A percentile compares a stretch with the other conserved stretches of the same genome.
These are phyloP conservation scores for Phoxinus dragarum DNA, from an alignment of 2,797 vertebrate genomes.

Conservation along the genomic window DNA sequence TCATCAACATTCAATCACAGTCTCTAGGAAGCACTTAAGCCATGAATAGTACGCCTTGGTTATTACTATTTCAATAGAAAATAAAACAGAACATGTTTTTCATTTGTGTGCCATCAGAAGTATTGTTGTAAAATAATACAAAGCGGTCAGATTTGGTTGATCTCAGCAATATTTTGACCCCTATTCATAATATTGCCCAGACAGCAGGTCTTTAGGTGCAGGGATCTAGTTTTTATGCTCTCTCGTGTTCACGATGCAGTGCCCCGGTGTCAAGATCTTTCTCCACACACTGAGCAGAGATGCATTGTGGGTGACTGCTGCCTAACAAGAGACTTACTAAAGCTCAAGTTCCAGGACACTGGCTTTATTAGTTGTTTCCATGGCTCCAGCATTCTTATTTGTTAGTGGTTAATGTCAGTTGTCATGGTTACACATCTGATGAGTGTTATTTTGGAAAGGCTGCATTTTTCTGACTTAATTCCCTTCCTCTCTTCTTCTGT, in stretches of 20 bases:
- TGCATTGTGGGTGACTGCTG: slow-evolving; percentile 14
- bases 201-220: slow-evolving; percentile 26
- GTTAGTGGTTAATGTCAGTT: slow-evolving; percentile 50
- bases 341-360: slow-evolving; percentile 33
- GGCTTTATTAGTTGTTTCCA: slow-evolving; percentile 41
- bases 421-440: slow-evolving; percentile 49
- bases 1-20: slow-evolving; percentile 6
- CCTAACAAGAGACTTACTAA: background rate
- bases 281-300: background rate
- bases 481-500: background rate
- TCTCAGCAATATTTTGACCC: background rate
- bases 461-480: slow-evolving; percentile 8
- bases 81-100: background rate
- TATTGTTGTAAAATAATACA: slow-evolving; percentile 14
- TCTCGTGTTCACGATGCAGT: background rate
- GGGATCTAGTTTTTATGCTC: background rate
- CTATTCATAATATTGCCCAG: background rate
- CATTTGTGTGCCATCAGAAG: background rate
- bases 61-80: slow-evolving; percentile 15
- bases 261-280: slow-evolving; percentile 18
- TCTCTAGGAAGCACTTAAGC: background rate
- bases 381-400: slow-evolving; percentile 15
- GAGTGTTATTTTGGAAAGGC: slow-evolving; percentile 48
- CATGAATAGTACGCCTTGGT: slow-evolving; percentile 11
- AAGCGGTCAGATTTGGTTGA: background rate